Percentiles rank a stretch among this genome's conserved stretches.
Conservation (phyloP, 2,888 invertebrate species). For the Poecilus cupreus region DNA sequence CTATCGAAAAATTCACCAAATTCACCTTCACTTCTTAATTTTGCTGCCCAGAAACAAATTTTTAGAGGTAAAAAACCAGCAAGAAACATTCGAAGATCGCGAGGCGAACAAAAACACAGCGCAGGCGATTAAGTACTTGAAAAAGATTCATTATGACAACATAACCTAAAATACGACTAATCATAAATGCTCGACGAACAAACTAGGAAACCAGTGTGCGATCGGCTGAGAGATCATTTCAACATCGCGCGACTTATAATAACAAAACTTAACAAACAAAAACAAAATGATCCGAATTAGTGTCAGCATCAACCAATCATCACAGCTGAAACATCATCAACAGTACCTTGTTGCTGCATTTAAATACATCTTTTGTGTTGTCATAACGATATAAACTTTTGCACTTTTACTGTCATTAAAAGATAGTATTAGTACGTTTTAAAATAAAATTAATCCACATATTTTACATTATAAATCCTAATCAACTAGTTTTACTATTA, state of each 20-base stretch:
- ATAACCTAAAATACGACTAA: constrained; percentile 43
- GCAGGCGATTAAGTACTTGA: constrained; percentile 38
- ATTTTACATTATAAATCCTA: too few species aligned
- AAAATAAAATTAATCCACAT: too few species aligned
- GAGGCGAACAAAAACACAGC: constrained; percentile 32
- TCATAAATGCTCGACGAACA: constrained; percentile 46
- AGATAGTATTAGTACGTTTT: background rate
- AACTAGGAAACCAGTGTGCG: constrained; percentile 42
- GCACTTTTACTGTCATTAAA: constrained; percentile 19
- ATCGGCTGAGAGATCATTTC: constrained; percentile 32
- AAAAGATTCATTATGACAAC: constrained; percentile 40
- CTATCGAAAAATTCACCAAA: too few species aligned
- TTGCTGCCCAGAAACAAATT: too few species aligned
- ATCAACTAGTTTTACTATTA: too few species aligned
- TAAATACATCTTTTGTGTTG: too few species aligned
- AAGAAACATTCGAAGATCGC: constrained; percentile 15
- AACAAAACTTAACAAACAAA: constrained; percentile 46
- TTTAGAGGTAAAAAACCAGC: background rate
- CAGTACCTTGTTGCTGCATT: constrained; percentile 26
- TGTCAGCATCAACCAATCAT: constrained; percentile 35
- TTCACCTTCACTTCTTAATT: too few species aligned
- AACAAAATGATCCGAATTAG: constrained; percentile 40
- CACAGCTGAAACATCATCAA: constrained; percentile 16
- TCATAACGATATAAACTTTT: too few species aligned
- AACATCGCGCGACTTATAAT: constrained; percentile 33